Conservation (phyloP, 2,888 invertebrate genomes). For the Lepidonotus clava region DNA sequence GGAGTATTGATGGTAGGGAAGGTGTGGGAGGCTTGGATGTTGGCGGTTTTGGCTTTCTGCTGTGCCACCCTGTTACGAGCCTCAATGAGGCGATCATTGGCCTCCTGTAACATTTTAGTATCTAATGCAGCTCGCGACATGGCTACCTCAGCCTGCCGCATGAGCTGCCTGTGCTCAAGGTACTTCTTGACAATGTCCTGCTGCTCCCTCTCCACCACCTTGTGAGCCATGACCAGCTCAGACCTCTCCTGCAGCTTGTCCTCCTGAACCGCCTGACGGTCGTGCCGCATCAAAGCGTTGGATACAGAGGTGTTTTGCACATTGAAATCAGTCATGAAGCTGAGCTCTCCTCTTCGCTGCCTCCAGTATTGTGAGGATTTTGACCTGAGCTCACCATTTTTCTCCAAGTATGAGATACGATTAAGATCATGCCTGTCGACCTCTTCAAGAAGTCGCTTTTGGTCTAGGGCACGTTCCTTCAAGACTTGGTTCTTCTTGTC, state of each 20-base stretch:
- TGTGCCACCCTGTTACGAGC: conserved; percentile 74
- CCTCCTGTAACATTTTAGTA: conserved; percentile 75
- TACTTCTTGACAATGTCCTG: conserved; percentile 76
- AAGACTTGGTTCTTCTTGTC: conserved; percentile 71
- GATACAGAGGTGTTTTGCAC: conserved; percentile 79
- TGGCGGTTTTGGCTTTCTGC: conserved; percentile 64
- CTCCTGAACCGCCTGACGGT: conserved; percentile 73
- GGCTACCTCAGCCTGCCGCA: conserved; percentile 77
- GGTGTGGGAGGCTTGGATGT: background rate
- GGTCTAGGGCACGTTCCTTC: conserved; percentile 71
- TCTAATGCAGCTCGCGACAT: conserved; percentile 74
- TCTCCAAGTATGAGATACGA: conserved; percentile 71
- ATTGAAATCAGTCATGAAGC: conserved; percentile 76
- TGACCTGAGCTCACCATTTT: conserved; percentile 69
- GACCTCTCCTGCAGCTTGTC: conserved; percentile 66
- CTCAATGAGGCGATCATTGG: conserved; percentile 75
- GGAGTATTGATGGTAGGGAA: conserved; percentile 54
- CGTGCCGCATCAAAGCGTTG: conserved; percentile 78
- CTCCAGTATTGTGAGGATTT: conserved; percentile 63
- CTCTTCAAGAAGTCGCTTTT: conserved; percentile 69
- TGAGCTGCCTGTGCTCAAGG: conserved; percentile 76
- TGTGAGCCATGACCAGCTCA: conserved; percentile 67
- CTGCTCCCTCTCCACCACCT: conserved; percentile 70
- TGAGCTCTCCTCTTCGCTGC: conserved; percentile 69
- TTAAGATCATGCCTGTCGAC: conserved; percentile 72